Conservation (phyloP, 92 coral and sea anemone species). For the Porites evermanni region DNA sequence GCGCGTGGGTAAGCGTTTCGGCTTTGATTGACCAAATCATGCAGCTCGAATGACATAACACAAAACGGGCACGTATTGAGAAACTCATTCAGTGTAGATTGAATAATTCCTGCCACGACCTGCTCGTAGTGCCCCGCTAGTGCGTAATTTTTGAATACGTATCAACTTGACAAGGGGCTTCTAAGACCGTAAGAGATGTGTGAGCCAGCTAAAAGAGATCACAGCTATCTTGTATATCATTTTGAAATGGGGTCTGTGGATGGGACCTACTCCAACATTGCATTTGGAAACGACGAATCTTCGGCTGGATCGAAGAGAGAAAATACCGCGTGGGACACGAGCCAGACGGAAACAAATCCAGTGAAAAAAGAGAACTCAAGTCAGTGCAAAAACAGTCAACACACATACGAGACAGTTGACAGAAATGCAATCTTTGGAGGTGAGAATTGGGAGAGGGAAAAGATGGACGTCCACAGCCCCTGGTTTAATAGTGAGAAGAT, state of each 20-base stretch:
- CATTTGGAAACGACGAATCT: neutral
- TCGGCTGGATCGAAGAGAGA: neutral
- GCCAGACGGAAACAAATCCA: neutral
- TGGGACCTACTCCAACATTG: neutral
- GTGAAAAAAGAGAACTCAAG: neutral
- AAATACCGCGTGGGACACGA: neutral
- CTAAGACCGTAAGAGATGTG: neutral
- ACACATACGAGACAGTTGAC: neutral
- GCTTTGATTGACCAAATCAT: neutral
- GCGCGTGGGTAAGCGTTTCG: neutral
- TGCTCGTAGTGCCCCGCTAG: neutral
- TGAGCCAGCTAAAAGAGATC: neutral
- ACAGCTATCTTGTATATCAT: conserved; percentile 12
- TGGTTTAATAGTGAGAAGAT: neutral
- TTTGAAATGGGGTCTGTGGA: conserved; percentile 18
- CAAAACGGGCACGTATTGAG: neutral
- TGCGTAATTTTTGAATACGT: neutral
- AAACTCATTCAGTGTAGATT: neutral
- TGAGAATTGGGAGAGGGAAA: no score
- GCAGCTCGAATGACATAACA: neutral
- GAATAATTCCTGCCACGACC: neutral
- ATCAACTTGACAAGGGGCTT: neutral
- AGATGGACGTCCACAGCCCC: neutral
- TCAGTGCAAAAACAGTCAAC: neutral
- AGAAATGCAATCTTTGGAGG: neutral